These are phyloP conservation scores for Sminthurinus aureus DNA, from an alignment of 2,888 invertebrate genomes.

Conservation along the genomic window DNA sequence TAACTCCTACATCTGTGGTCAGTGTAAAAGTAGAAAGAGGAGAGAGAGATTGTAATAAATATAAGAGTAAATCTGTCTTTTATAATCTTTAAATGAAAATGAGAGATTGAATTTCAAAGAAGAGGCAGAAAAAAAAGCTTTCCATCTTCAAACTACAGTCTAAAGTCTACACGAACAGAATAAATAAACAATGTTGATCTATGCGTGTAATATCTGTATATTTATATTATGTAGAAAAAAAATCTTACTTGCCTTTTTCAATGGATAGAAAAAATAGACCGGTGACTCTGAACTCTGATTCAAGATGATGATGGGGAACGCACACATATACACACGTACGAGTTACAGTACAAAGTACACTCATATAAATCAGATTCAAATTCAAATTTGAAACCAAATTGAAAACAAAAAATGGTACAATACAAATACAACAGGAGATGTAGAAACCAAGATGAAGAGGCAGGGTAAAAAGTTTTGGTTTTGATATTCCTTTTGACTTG, in stretches of 20 bases:
- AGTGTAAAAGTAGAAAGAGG: too few species aligned
- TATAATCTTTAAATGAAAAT: too few species aligned
- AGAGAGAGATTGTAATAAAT: too few species aligned
- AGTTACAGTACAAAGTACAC: too few species aligned
- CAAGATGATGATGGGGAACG: too few species aligned
- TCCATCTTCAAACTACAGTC: neutral
- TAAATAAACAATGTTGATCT: constrained; percentile 2
- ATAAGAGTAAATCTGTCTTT: too few species aligned
- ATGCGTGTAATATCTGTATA: neutral
- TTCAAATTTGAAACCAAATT: neutral
- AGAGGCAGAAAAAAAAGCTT: neutral
- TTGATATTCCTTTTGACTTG: constrained; percentile 9
- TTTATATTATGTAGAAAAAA: neutral
- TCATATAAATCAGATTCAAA: too few species aligned
- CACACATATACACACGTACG: too few species aligned
- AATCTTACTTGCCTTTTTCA: constrained; percentile 30
- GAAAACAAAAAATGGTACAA: neutral
- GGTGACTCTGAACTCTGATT: neutral
- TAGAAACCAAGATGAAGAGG: constrained; percentile 21
- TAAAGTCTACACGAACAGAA: too few species aligned
- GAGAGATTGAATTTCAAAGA: constrained; percentile 32
- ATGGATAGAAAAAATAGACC: neutral
- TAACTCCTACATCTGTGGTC: too few species aligned
- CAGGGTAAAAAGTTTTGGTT: neutral
- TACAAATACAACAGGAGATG: neutral